A percentile compares a stretch with the other conserved stretches of the same genome.
phyloP scores from a whole-genome alignment of 2,113 vertebrate genomes.

The Catharus fuscescens region DNA sequence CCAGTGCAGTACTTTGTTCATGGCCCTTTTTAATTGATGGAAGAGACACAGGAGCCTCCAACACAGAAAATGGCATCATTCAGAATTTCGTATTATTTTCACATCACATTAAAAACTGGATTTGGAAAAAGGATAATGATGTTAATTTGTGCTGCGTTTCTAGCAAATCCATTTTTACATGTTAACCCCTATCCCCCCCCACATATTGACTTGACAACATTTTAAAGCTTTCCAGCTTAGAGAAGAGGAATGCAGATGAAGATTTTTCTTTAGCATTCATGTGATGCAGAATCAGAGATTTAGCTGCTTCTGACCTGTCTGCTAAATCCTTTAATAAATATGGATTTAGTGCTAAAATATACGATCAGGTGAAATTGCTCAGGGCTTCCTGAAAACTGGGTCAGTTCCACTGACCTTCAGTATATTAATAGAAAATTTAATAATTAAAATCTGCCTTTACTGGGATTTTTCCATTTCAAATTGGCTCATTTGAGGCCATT shows the following conservation, averaged over 20 bases:
- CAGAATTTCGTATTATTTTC: constrained; percentile 8
- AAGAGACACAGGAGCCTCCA: neutral
- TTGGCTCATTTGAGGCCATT: neutral
- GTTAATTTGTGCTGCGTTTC: constrained; percentile 39
- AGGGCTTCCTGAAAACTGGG: constrained; percentile 43
- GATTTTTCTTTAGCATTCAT: constrained; percentile 38
- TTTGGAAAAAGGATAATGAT: constrained; percentile 27
- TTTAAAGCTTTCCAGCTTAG: constrained; percentile 3
- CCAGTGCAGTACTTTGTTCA: neutral
- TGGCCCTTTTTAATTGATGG: neutral
- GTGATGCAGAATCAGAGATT: constrained; percentile 32
- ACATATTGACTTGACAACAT: constrained; percentile 19
- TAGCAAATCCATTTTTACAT: constrained; percentile 27
- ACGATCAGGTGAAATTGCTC: constrained; percentile 46
- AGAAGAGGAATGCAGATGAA: neutral
- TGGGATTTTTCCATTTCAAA: constrained; percentile 34
- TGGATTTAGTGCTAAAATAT: constrained; percentile 49
- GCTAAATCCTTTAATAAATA: constrained; percentile 64
- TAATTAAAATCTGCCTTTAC: constrained; percentile 47
- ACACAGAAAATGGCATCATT: neutral
- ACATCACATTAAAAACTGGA: constrained; percentile 23
- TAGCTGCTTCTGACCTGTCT: constrained; percentile 21
- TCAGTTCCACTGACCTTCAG: constrained; percentile 40
- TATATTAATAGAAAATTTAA: constrained; percentile 40
- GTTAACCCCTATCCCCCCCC: neutral